phyloP scores from a whole-genome alignment of 2,888 invertebrate genomes.

The Romanomermis culicivorax region DNA sequence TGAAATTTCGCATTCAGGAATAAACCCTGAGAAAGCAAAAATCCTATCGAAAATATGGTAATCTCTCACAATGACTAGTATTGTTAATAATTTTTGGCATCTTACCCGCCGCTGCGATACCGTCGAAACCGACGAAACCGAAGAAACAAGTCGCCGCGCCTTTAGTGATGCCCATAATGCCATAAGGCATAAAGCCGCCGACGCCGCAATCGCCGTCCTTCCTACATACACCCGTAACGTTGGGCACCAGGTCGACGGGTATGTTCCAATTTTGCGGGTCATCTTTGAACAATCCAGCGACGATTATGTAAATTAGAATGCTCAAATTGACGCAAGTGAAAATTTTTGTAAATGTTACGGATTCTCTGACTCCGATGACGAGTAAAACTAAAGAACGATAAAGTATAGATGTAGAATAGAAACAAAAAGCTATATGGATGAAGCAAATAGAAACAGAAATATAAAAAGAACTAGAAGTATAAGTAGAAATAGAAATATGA shows the following conservation, averaged over 20 bases:
- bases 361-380: slow-evolving; percentile 68
- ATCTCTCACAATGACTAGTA: too few species aligned
- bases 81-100: too few species aligned
- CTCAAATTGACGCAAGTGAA: slow-evolving; percentile 66
- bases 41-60: too few species aligned
- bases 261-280: slow-evolving; percentile 59
- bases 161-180: slow-evolving; percentile 42
- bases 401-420: background rate
- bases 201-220: slow-evolving; percentile 31
- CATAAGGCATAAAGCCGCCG: slow-evolving; percentile 69
- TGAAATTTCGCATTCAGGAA: too few species aligned
- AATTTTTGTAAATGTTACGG: slow-evolving; percentile 65
- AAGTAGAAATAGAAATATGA: too few species aligned
- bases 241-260: slow-evolving; percentile 18
- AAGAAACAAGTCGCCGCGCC: slow-evolving; percentile 45
- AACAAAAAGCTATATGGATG: background rate
- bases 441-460: too few species aligned
- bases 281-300: slow-evolving; percentile 61
- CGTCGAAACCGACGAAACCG: slow-evolving; percentile 87
- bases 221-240: background rate
- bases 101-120: slow-evolving; percentile 40
- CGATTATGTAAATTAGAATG: slow-evolving; percentile 56
- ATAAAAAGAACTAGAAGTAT: too few species aligned
- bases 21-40: too few species aligned
- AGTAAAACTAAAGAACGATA: slow-evolving; percentile 41